Percentiles rank a stretch among this genome's conserved stretches.
Conservation (phyloP, 2,888 invertebrate species). For the Timema cristinae region DNA sequence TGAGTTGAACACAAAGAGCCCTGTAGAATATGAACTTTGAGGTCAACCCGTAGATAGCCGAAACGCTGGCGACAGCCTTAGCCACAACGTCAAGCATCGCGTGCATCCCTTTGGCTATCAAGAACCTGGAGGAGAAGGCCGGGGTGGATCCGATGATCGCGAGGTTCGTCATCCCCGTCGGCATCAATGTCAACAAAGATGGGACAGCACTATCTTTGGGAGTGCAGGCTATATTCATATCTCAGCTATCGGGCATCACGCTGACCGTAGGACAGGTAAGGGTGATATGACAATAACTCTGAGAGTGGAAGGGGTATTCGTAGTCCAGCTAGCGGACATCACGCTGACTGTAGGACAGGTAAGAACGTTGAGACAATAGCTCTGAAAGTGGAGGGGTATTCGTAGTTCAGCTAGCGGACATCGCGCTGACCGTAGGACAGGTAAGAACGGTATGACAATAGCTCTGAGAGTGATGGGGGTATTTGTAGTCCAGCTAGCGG, state of each 20-base stretch:
- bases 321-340: neutral
- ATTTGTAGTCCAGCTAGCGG: no score
- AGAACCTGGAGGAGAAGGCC: neutral
- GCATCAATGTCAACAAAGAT: slow-evolving; percentile 9
- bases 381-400: neutral
- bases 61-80: neutral
- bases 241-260: slow-evolving; percentile 7
- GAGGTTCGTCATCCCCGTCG: neutral
- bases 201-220: neutral
- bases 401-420: neutral
- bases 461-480: neutral
- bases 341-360: neutral
- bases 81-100: neutral
- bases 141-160: neutral
- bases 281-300: neutral
- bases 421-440: neutral
- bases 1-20: no score
- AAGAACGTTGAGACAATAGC: neutral
- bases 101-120: neutral
- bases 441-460: neutral
- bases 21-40: no score
- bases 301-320: neutral
- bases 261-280: neutral
- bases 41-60: neutral
- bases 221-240: neutral